Conservation (phyloP, 1,140 invertebrate genomes). For the Drosophila hydei region DNA sequence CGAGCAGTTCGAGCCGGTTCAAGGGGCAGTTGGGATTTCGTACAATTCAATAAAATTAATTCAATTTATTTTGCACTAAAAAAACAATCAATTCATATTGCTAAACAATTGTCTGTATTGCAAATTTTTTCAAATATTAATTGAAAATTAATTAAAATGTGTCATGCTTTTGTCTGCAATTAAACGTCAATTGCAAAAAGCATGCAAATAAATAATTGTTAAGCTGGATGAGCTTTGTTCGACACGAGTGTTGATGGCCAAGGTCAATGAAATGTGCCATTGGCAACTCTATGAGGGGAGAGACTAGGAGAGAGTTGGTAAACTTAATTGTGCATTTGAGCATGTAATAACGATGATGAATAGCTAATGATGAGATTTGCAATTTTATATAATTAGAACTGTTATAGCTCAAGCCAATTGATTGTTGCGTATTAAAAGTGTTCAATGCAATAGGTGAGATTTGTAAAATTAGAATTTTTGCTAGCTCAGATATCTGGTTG, state of each 20-base stretch:
- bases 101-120: background rate
- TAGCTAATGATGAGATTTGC: background rate
- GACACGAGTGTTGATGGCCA: conserved; percentile 24
- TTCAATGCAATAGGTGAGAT: conserved; percentile 5
- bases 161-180: conserved; percentile 42
- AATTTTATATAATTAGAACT: conserved; percentile 9
- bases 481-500: background rate
- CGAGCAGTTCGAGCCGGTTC: background rate
- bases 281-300: no score
- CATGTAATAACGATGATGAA: background rate
- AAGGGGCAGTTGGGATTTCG: conserved; percentile 3
- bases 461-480: conserved; percentile 7
- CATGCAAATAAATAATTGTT: conserved; percentile 4
- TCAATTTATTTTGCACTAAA: conserved; percentile 25
- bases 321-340: conserved; percentile 8
- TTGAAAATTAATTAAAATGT: conserved; percentile 47
- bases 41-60: conserved; percentile 39
- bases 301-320: background rate
- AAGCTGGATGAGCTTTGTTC: background rate
- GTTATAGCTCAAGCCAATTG: conserved; percentile 1
- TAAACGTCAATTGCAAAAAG: conserved; percentile 14
- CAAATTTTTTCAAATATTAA: conserved; percentile 8
- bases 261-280: conserved; percentile 15
- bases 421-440: background rate
- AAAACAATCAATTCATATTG: background rate